These are phyloP conservation scores for Cynopterus brachyotis DNA, from an alignment of 2,113 vertebrate species.

Conservation along the genomic window DNA sequence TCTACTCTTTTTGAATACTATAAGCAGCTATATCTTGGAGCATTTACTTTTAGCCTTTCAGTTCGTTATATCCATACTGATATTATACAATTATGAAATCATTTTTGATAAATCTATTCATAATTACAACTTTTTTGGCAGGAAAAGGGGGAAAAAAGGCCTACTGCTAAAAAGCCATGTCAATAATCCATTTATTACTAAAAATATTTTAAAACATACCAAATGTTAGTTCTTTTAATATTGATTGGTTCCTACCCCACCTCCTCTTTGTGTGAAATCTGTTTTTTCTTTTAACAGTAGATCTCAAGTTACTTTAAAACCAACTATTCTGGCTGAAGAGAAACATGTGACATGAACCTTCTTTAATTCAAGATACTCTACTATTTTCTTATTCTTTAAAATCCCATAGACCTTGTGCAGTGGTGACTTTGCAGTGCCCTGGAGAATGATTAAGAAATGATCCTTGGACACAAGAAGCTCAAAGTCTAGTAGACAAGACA, in stretches of 20 bases:
- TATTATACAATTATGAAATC: background rate
- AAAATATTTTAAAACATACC: background rate
- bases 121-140: background rate
- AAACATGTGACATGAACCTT: background rate
- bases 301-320: background rate
- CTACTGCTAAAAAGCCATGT: background rate
- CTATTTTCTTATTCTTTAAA: background rate
- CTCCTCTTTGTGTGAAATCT: background rate
- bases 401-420: background rate
- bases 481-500: background rate
- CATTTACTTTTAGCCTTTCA: background rate
- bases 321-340: background rate
- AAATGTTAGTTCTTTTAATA: background rate
- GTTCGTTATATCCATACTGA: background rate
- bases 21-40: background rate
- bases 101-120: background rate
- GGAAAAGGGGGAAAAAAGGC: background rate
- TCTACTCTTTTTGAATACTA: background rate
- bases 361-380: background rate
- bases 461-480: background rate
- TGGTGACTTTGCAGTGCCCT: background rate
- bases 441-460: background rate
- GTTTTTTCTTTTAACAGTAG: background rate
- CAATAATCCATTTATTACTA: background rate
- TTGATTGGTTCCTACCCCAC: background rate